Base-by-base conservation (phyloP, 37 sponge, comb jelly and placozoan species). In the Aphrocallistes beatrix region DNA sequence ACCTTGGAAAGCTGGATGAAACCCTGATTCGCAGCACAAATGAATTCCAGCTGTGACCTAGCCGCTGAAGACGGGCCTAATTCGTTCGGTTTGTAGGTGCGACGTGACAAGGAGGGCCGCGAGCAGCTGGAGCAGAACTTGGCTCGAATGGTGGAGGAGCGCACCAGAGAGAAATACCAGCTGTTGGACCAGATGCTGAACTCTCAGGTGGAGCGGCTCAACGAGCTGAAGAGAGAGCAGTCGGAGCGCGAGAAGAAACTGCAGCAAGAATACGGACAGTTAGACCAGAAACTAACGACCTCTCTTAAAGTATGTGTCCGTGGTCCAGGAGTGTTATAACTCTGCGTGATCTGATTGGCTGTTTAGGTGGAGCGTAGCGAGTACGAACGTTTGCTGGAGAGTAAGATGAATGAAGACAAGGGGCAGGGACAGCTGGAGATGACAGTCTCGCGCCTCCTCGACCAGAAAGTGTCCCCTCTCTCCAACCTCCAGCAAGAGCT, bases 141-240 rank as follows among this genome's bases (percentile, higher is more conserved):
- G 34, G 75, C 75, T 3, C 28, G n/a, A 19, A 19, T 3, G 17
- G 32, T 60, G 75, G 75, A 60, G 34, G 17, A 60, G 75, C 25
- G 75, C 28, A 60, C 75, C 34, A 60, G 75, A 13, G 32, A 60
- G 75, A 60, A 60, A 13, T 60, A 60, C n/a, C 75, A 60, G 75
- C 75, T 60, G 75, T 60, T 60, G 34, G 75, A 60, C 34, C 75
- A 60, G 75, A 60, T 60, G 75, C 75, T 60, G 3, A 60, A 13
- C 75, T 60, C 75, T 3, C 75, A 60, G 75, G 34, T 6, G 34
- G 28, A 60, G 75, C 25, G 75, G 3, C 10, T 60, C 75, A 30
- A 60, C 3, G 28, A 60, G 75, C 75, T 60, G 75, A 60, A 25
- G 28, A 3, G 75, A 13, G 75, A 60, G 75, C 75, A 60, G 34